Percentiles rank a stretch among this genome's conserved stretches.
Evolutionary conservation across 2,888 invertebrate genomes (phyloP).

Genomic region (Dinocampus coccinellae): DNA sequence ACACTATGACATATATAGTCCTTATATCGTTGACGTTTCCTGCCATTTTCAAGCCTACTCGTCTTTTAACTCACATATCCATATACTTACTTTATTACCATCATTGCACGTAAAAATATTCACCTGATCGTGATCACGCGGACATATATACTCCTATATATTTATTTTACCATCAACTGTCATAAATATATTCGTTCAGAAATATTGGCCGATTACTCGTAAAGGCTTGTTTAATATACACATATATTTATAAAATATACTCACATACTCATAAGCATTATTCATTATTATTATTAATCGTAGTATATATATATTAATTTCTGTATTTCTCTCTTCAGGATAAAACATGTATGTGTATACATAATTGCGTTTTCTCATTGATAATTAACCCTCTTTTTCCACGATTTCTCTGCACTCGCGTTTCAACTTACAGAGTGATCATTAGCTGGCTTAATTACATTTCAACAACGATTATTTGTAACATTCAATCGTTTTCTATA

Average conservation of each 20-base stretch:
- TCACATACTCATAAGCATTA: neutral
- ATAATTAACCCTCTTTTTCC: slow-evolving; percentile 34
- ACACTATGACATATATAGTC: slow-evolving; percentile 1
- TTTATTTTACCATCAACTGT: neutral
- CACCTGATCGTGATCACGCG: neutral
- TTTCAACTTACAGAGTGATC: slow-evolving; percentile 49
- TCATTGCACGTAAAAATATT: neutral
- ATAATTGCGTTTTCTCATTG: slow-evolving; percentile 28
- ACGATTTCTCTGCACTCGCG: slow-evolving; percentile 19
- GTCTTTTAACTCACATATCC: slow-evolving; percentile 5
- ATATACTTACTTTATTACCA: neutral
- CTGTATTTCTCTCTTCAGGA: neutral
- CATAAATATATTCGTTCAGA: neutral
- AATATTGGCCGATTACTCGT: neutral
- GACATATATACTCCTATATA: neutral
- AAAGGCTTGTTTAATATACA: neutral
- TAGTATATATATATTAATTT: neutral
- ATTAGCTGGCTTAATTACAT: slow-evolving; percentile 62
- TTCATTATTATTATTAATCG: neutral
- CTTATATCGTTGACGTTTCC: slow-evolving; percentile 18
- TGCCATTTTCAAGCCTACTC: slow-evolving; percentile 13
- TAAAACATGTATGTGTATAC: neutral
- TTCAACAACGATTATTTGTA: slow-evolving; percentile 55
- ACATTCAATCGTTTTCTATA: slow-evolving; percentile 48
- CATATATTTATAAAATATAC: neutral